phyloP scores from a whole-genome alignment of 2,113 vertebrate species.

The Hydropotes inermis region DNA sequence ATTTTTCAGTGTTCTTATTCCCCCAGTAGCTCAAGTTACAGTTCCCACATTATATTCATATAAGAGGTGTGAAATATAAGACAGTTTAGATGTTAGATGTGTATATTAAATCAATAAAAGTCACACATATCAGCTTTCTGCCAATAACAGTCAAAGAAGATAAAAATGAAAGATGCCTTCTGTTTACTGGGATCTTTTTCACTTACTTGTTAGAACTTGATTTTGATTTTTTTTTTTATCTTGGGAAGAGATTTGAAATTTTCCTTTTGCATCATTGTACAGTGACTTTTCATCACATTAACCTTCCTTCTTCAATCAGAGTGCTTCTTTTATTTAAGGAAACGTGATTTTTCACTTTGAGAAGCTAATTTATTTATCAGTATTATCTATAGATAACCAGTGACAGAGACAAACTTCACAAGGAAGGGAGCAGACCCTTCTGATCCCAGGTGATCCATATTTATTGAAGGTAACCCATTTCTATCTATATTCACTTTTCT shows the following conservation, averaged over 20 bases:
- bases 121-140: conserved; percentile 65
- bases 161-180: conserved; percentile 41
- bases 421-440: not conserved
- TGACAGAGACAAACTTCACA: conserved; percentile 42
- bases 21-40: conserved; percentile 66
- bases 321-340: not conserved
- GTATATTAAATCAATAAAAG: conserved; percentile 75
- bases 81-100: conserved; percentile 65
- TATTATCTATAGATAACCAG: conserved; percentile 19
- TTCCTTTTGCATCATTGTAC: not conserved
- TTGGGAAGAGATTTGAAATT: not conserved
- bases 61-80: conserved; percentile 72
- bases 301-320: not conserved
- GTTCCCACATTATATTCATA: conserved; percentile 68
- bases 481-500: not conserved
- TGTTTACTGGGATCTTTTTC: not conserved
- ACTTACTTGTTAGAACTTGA: not conserved
- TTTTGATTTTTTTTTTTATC: not conserved
- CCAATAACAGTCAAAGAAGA: conserved; percentile 48
- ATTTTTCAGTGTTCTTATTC: conserved; percentile 64
- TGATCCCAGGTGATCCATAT: not conserved
- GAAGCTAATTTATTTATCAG: not conserved
- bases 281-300: not conserved
- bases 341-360: not conserved
- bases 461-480: conserved; percentile 35